Percentiles rank a stretch among this genome's conserved stretches.
Evolutionary conservation across 1,140 invertebrate species (phyloP).

Genomic region (Drosophila takahashii): DNA sequence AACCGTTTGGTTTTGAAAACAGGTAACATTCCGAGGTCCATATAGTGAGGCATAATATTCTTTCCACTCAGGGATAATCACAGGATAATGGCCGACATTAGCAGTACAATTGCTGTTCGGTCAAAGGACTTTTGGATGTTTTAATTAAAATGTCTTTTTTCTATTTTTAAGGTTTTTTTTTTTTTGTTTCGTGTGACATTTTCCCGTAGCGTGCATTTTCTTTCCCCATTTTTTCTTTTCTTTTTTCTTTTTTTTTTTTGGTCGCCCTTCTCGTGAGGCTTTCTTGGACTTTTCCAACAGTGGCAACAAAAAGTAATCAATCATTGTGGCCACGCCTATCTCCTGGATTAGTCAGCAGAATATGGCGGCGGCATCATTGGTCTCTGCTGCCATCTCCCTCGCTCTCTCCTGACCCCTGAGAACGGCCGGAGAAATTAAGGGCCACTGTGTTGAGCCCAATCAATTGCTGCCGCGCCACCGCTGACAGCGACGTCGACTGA

Average conservation of each 20-base stretch:
- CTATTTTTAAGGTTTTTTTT: conserved; percentile 34
- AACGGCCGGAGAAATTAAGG: conserved; percentile 33
- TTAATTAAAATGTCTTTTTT: conserved; percentile 75
- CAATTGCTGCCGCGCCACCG: conserved; percentile 71
- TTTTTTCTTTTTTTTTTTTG: conserved; percentile 1
- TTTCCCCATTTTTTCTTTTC: conserved; percentile 26
- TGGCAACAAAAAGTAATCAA: conserved; percentile 82
- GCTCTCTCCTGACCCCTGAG: conserved; percentile 21
- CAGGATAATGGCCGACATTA: conserved; percentile 79
- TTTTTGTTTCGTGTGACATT: conserved; percentile 60
- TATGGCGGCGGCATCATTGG: conserved; percentile 81
- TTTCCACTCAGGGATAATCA: conserved; percentile 63
- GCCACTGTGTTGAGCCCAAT: conserved; percentile 74
- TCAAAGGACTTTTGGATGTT: conserved; percentile 57
- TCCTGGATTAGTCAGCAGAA: conserved; percentile 84
- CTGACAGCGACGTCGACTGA: conserved; percentile 52
- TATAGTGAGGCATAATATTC: background rate
- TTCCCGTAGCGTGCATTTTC: conserved; percentile 49
- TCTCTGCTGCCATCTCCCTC: conserved; percentile 51
- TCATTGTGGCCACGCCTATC: conserved; percentile 84
- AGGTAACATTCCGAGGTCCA: conserved; percentile 14
- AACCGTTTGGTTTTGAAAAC: conserved; percentile 14
- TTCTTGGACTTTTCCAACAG: conserved; percentile 77
- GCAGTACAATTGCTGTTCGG: conserved; percentile 40
- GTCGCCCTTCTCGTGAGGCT: conserved; percentile 60